Evolutionary conservation across 37 sponge, comb jelly and placozoan genomes (phyloP), one percentile per base, ranked within the genome.

Genomic region (Oopsacas minuta): DNA sequence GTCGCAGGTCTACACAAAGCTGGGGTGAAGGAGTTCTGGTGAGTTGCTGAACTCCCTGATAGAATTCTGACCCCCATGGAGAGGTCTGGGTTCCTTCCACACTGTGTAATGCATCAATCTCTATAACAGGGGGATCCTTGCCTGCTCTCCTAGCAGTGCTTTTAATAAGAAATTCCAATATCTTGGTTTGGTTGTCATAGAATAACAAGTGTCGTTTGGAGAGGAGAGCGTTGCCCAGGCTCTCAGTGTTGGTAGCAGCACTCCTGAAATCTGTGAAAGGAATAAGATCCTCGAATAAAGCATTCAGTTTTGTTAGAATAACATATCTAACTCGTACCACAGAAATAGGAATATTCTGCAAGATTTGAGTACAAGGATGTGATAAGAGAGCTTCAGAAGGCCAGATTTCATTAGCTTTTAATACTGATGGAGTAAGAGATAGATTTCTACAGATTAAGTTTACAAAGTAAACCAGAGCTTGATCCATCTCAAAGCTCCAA

Each of bases 21-120:
- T 97, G 92, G 0, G 90, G 52, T 0, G 94, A 94, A 20, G 98
- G 92, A 0, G 92, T 90, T 37, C 87, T 52, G 53, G 84, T 35
- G 88, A 97, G 90, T 87, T 94, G 95, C 52, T 87, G 89, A 0
- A 87, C 92, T 1, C 93, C 94, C 83, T 94, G 93, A 53, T 91
- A 90, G 84, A 93, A 92, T 52, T 95, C 94, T 22, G 90, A 89
- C 35, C 42, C 84, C 36, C 83, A 38, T 0, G 85, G 83, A 36
- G 87, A 36, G 20, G 81, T 82, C 39, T 46, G 36, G 23, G 61
- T 83, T 37, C 36, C 85, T n/a, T 37, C 83, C 51, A 42, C 86
- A 25, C 84, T 82, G 5, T 84, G 39, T 0, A 83, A 38, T 37
- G 84, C 42, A 0, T 83, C 75, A 38, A 52, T 53, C 25, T 36